Base-by-base conservation (phyloP, 1,140 invertebrate species). In the Melipona quadrifasciata region DNA sequence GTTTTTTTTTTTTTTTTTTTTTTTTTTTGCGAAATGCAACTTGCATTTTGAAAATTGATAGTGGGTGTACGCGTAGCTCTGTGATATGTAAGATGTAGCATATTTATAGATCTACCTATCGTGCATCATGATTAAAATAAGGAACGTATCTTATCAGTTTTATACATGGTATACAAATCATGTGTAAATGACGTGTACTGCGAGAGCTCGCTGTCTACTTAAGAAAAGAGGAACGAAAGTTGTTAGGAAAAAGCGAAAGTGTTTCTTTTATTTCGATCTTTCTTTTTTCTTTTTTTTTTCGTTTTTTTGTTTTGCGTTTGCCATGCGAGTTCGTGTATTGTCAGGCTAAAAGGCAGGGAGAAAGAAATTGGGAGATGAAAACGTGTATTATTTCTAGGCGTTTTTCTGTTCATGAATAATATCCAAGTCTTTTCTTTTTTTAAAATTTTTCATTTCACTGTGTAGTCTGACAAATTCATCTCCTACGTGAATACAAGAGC, bases 71-170 rank as follows among this genome's bases (percentile, higher is more conserved):
- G 93, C 92, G 93, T 95, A 95, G 93, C 92, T 95, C 94, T 95
- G 94, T 95, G 94, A 95, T 95, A 95, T 94, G 94, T 95, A 94
- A 93, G 86, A 94, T 92, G 92, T 95, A 95, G 94, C 94, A 92
- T 94, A 94, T 93, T 93, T 89, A 92, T 90, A 93, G 92, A 90
- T 90, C 89, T 92, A 93, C 90, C 91, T 93, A 91, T 92, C 90
- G 91, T 92, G 91, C 91, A 91, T 93, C 92, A 91, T 92, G 88
- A 88, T 93, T 92, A 91, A 91, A 90, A 88, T 89, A 92, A 84
- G 91, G 85, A 87, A 92, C 89, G 90, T 92, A 92, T 91, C 91
- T 92, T 91, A 92, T 93, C 92, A 90, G 92, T 93, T 93, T 94
- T 93, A 91, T 93, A 90, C 75, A 82, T 91, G 90, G 88, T 92